Percentiles rank a stretch among this genome's conserved stretches.
These are phyloP conservation scores for Saimiri boliviensis DNA, from an alignment of 2,113 vertebrate species.

Conservation along the genomic window DNA sequence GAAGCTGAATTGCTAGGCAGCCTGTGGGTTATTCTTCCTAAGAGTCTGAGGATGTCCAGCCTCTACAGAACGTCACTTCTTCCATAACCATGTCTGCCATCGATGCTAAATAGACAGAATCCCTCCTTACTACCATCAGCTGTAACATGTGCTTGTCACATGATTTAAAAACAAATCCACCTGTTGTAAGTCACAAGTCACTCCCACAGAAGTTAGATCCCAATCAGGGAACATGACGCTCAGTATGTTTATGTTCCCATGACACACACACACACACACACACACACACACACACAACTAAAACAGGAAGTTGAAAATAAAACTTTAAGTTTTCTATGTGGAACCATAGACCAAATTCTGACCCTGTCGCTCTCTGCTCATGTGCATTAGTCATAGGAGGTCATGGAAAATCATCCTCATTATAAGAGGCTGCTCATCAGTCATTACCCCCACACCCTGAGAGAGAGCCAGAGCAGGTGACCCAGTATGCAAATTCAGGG, in stretches of 20 bases:
- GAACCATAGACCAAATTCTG: neutral
- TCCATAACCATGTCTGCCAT: neutral
- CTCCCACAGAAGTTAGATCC: neutral
- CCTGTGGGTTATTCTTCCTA: neutral
- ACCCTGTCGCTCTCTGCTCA: slow-evolving; percentile 11
- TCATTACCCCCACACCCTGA: neutral
- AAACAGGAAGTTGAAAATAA: slow-evolving; percentile 73
- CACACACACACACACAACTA: too few species aligned
- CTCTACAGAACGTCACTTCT: too few species aligned
- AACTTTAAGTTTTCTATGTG: slow-evolving; percentile 35
- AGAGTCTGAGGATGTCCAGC: neutral
- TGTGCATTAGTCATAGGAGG: slow-evolving; percentile 62
- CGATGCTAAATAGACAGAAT: neutral
- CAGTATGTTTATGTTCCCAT: slow-evolving; percentile 40
- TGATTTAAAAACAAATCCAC: neutral
- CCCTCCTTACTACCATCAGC: neutral
- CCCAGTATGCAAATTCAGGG: neutral
- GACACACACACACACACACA: too few species aligned
- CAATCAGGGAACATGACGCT: neutral
- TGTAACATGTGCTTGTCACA: neutral
- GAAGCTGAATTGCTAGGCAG: neutral
- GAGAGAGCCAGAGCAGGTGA: neutral
- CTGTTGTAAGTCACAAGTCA: neutral
- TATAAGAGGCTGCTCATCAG: neutral
- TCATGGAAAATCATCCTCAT: slow-evolving; percentile 65